Percentiles rank a stretch among this genome's conserved stretches.
Conservation (phyloP, 2,113 vertebrate species). For the Anhinga rufa region DNA sequence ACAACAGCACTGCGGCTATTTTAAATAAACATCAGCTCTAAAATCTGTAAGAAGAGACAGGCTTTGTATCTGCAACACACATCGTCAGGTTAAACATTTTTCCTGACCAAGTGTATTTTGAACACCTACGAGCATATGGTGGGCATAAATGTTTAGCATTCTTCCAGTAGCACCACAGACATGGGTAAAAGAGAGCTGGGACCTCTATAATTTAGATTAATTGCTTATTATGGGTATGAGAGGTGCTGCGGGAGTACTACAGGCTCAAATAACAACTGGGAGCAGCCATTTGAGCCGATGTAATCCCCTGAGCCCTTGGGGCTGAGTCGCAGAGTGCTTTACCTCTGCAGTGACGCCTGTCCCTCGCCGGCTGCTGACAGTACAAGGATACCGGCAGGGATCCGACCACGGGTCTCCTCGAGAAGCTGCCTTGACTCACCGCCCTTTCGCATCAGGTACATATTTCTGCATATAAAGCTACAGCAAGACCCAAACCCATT, state of each 20-base stretch:
- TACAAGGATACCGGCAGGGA: neutral
- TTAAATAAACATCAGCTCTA: neutral
- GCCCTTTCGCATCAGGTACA: neutral
- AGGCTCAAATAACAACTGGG: neutral
- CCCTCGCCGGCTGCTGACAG: neutral
- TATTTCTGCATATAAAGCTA: neutral
- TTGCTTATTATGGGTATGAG: neutral
- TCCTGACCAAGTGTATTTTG: neutral
- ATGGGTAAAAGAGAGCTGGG: neutral
- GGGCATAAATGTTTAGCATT: constrained; percentile 16
- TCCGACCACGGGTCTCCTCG: rapidly evolving
- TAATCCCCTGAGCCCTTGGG: rapidly evolving
- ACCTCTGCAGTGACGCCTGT: neutral
- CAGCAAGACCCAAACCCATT: neutral
- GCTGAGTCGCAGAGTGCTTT: neutral
- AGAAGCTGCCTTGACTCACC: neutral
- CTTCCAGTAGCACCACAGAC: constrained; percentile 39
- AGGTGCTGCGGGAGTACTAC: neutral
- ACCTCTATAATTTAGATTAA: constrained; percentile 10
- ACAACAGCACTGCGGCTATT: neutral
- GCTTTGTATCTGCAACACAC: neutral
- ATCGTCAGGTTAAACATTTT: neutral
- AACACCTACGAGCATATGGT: constrained; percentile 24
- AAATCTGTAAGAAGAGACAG: neutral
- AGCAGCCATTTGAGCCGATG: neutral